phyloP scores from a whole-genome alignment of 64 coral and sea anemone genomes.

The Trachythela sp. region DNA sequence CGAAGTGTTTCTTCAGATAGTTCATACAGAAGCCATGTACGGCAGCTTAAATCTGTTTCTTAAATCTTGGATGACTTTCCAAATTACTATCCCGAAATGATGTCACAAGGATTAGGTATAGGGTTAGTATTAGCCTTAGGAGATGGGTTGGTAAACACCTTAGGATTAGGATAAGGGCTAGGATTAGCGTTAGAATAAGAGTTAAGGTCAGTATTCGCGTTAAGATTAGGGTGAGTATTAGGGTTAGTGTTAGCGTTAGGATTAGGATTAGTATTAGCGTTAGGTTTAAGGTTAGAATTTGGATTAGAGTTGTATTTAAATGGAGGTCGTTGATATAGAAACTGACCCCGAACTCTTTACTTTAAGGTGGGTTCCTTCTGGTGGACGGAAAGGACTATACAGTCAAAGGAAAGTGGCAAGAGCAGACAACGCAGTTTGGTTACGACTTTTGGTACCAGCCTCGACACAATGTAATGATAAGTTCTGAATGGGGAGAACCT shows the following conservation, averaged over 20 bases:
- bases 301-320: not conserved
- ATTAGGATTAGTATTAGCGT: too few relatives aligned
- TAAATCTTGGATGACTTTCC: too few relatives aligned
- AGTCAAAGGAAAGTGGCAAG: slow-evolving; percentile 85
- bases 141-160: not conserved
- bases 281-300: too few relatives aligned
- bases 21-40: too few relatives aligned
- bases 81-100: too few relatives aligned
- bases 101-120: not conserved
- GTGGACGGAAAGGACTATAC: slow-evolving; percentile 84
- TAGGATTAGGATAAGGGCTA: not conserved
- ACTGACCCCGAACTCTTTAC: not conserved
- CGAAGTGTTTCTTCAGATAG: too few relatives aligned
- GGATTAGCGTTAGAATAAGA: too few relatives aligned
- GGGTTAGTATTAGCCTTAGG: not conserved
- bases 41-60: too few relatives aligned
- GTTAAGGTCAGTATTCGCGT: too few relatives aligned
- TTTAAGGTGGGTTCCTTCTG: slow-evolving; percentile 72
- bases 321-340: not conserved
- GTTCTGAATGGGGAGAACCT: slow-evolving; percentile 80
- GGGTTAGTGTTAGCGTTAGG: too few relatives aligned
- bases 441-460: slow-evolving; percentile 99
- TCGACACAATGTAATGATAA: slow-evolving; percentile 84
- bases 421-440: slow-evolving; percentile 53
- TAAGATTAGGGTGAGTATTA: too few relatives aligned